A percentile compares a stretch with the other conserved stretches of the same genome.
These are phyloP conservation scores for Atherix ibis DNA, from an alignment of 2,888 invertebrate genomes.

Conservation along the genomic window DNA sequence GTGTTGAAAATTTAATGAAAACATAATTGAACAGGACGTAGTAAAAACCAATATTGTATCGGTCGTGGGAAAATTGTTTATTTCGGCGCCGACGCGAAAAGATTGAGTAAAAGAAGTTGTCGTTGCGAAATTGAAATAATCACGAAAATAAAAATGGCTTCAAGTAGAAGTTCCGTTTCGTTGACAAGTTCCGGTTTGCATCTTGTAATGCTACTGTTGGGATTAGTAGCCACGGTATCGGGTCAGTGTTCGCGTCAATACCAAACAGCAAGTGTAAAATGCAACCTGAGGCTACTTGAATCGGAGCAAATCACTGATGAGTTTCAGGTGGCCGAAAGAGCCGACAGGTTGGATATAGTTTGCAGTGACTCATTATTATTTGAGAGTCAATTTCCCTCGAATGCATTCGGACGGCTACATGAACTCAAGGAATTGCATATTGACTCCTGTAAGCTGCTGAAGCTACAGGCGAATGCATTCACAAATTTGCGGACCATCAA, in stretches of 20 bases:
- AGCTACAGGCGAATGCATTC: constrained; percentile 60
- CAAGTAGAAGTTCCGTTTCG: too few relatives aligned
- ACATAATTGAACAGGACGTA: too few relatives aligned
- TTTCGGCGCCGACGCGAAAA: too few relatives aligned
- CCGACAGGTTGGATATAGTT: constrained; percentile 53
- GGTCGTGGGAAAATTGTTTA: too few relatives aligned
- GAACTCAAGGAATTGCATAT: constrained; percentile 60
- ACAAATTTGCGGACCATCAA: constrained; percentile 64
- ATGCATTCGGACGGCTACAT: constrained; percentile 54
- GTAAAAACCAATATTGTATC: too few relatives aligned
- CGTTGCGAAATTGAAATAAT: too few relatives aligned
- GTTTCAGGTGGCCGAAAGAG: constrained; percentile 45
- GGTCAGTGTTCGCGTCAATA: constrained; percentile 33
- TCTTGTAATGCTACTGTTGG: not conserved
- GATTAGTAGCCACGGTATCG: not conserved
- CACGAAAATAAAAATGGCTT: too few relatives aligned
- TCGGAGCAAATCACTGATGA: constrained; percentile 22
- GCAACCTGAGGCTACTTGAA: constrained; percentile 28
- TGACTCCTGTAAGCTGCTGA: constrained; percentile 63
- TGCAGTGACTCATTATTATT: constrained; percentile 64
- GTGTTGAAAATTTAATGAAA: too few relatives aligned
- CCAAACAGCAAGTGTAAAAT: constrained; percentile 30
- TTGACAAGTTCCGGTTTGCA: too few relatives aligned
- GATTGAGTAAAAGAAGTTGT: too few relatives aligned
- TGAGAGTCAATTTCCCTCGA: constrained; percentile 56